Conservation (phyloP, 2,797 vertebrate species). For the Florisuga fusca region DNA sequence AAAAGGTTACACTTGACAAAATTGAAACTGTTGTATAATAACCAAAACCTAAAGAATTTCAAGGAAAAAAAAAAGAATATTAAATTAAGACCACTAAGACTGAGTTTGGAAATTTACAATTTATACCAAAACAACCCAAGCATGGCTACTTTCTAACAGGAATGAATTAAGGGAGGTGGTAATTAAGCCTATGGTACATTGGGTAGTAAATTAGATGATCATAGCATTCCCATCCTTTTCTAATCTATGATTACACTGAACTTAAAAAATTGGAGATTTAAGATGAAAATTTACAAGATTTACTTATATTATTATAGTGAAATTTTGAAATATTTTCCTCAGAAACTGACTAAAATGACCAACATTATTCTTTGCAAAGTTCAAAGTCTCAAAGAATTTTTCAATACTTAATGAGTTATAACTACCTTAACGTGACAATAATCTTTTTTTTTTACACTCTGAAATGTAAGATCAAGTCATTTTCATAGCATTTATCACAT, state of each 20-base stretch:
- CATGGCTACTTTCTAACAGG: background rate
- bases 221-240: background rate
- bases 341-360: background rate
- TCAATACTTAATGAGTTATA: background rate
- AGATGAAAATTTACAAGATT: background rate
- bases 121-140: background rate
- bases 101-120: background rate
- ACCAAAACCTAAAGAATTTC: background rate
- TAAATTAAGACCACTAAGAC: background rate
- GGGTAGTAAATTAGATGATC: background rate
- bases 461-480: background rate
- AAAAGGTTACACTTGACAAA: background rate
- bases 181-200: background rate
- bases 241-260: background rate
- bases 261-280: background rate
- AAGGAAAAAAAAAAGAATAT: background rate
- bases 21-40: background rate
- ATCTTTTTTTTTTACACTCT: background rate
- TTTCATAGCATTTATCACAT: background rate
- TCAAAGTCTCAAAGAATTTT: background rate
- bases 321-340: background rate
- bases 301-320: background rate
- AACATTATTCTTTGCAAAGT: background rate
- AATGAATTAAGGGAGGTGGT: background rate
- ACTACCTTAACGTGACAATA: background rate